Evolutionary conservation across 2,888 invertebrate genomes (phyloP), one percentile per base, ranked within the genome.

Genomic region (Syritta pipiens): DNA sequence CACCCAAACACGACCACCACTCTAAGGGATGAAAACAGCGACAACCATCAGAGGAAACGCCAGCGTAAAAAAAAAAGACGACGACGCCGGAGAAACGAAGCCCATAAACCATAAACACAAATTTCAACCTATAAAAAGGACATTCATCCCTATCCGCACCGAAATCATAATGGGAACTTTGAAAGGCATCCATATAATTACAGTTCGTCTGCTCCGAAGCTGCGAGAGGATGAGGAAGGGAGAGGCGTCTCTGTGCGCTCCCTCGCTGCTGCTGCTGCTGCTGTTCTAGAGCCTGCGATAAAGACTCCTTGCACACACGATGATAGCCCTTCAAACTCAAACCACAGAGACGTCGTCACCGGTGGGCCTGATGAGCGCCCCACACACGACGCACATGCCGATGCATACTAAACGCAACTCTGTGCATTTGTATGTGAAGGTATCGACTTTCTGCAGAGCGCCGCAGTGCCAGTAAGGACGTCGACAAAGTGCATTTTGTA

Each of bases 91-190:
- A 57, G 9, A 26, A 60, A 59, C 9, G 14, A 69, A 74, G 28
- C 53, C 75, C 60, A 76, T 65, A 69, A 69, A 46, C 63, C 69
- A 57, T 59, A 77, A 77, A 77, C 77, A 77, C 71, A 77, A 65
- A 72, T 77, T 72, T 60, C 71, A 72, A 77, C 77, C 71, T 37
- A 77, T 77, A 71, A 71, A 77, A 65, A 71, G 77, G 77, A 72
- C 77, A 71, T 77, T 77, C 71, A 71, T 71, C 77, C 65, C 65
- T 60, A 60, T 71, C 65, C 65, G 48, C 40, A 60, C 30, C 46
- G 65, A 53, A 71, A 65, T 65, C 71, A 65, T 71, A 71, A 71
- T 53, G 65, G 53, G 48, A 24, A 48, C 65, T 51, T 65, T 71
- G 59, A 42, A 67, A 67, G 46, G 60, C 77, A 77, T 77, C 60